phyloP scores from a whole-genome alignment of 2,888 invertebrate species.

The Ectobius pallidus region DNA sequence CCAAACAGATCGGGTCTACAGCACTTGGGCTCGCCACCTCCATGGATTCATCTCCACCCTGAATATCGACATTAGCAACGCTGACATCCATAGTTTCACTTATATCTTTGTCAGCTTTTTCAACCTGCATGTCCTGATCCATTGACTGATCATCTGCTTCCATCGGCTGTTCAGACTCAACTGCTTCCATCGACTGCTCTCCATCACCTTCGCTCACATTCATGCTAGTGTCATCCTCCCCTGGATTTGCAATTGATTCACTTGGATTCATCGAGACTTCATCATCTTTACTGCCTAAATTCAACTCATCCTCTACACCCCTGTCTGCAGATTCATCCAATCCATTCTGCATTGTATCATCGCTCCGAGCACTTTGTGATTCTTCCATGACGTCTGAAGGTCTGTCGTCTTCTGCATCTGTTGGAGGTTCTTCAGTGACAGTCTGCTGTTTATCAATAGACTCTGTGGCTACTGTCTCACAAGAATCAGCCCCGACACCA shows the following conservation, averaged over 20 bases:
- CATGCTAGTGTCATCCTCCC: conserved; percentile 5
- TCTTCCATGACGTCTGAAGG: too few species aligned
- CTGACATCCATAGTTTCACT: conserved; percentile 18
- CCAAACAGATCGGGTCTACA: conserved; percentile 32
- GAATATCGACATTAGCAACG: conserved; percentile 2
- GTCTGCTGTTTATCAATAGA: too few species aligned
- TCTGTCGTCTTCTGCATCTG: too few species aligned
- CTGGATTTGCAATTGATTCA: conserved; percentile 7
- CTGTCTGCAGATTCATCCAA: conserved; percentile 11
- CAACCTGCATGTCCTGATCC: conserved; percentile 23
- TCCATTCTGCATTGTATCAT: too few species aligned
- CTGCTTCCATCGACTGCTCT: neutral
- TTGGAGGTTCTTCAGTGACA: too few species aligned
- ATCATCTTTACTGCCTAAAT: conserved; percentile 18
- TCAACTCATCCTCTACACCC: conserved; percentile 2
- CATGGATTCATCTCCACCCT: conserved; percentile 30
- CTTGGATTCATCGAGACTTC: conserved; percentile 11
- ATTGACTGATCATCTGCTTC: conserved; percentile 8
- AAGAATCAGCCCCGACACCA: too few species aligned
- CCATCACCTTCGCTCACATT: conserved; percentile 15
- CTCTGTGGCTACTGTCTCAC: too few species aligned
- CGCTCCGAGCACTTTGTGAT: too few species aligned
- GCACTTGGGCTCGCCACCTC: conserved; percentile 30
- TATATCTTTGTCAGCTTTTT: neutral
- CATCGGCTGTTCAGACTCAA: neutral